Base-by-base conservation (phyloP, 1,140 invertebrate species). In the Cecropterus lyciades region DNA sequence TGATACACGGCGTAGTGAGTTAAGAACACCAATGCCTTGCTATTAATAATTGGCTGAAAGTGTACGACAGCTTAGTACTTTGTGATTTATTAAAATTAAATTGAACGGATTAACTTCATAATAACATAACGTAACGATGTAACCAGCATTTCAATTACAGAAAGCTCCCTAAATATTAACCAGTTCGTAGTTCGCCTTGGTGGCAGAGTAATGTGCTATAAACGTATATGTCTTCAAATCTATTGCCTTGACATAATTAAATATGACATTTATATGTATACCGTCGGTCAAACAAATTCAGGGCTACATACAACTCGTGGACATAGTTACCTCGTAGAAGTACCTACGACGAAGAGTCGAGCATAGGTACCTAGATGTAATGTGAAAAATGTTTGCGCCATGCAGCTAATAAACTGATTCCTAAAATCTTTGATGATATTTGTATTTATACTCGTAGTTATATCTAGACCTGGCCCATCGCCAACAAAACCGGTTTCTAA, bases 31-130 rank as follows among this genome's bases (percentile, higher is more conserved):
- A 75, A 59, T 57, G 56, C 60, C 65, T 74, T 63, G 48, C 63
- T 68, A 48, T 74, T 74, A 73, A 65, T 85, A 76, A 81, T 83
- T 85, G 75, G 46, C 68, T 55, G 40, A 52, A 69, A 68, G 59
- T 64, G 66, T 56, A 62, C 51, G 73, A 75, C 68, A 73, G 60
- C 48, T 72, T 24, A 37, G 40, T 52, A 46, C 51, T 69, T 30
- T 70, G 68, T 67, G 72, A 65, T 75, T 69, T 68, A 69, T 65
- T 73, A 62, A 65, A 67, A 30, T 33, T 45, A 53, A 64, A 33
- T 46, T 48, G 40, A 55, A 17, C 46, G 37, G 57, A 45, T 56
- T 62, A 62, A 11, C 16, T 10, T 20, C 15, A 10, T 6, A 6
- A 10, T 33, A 4, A 4, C 2, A 3, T 24, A 24, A 5, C 20